Evolutionary conservation across 2,888 invertebrate genomes (phyloP), one percentile per base, ranked within the genome.

Genomic region (Melanostoma scalare): DNA sequence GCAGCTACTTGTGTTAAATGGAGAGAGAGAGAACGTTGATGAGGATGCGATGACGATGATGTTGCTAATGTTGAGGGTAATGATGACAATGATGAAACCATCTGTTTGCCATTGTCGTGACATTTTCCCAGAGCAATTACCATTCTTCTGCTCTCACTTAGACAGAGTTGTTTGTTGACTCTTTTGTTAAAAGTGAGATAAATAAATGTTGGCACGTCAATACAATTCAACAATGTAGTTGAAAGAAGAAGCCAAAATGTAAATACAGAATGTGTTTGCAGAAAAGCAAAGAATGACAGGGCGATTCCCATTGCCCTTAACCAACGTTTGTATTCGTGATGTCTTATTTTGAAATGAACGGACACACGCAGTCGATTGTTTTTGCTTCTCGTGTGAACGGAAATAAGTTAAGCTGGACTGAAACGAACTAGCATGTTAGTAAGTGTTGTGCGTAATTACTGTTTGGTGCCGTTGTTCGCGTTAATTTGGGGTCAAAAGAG

Each of bases 71-170:
- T 44, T 71, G 73, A 71, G 84, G 80, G 60, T 67, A 76, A 69
- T 80, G 74, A 53, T 85, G 85, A 52, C 74, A 72, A 81, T 80
- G 85, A 85, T 78, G 74, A 86, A 81, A 81, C 77, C 72, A 72
- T 76, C 77, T 67, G 67, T 72, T 81, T 50, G 76, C 67, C 65
- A 76, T 81, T 81, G 81, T 81, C 77, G 81, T 81, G 81, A 81
- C 81, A 81, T 81, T 81, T 81, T 81, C 81, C 81, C 81, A 81
- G 81, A 81, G 81, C 81, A 81, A 81, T 81, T 81, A 81, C 72
- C 72, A 76, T 81, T 81, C 77, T 53, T 72, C 42, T 48, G 60
- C 71, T 73, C 79, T 74, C 56, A 63, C 68, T 74, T 56, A 36
- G 33, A 42, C 44, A 20, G 35, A 9, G 36, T 33, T 48, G 48